A percentile compares a stretch with the other conserved stretches of the same genome.
phyloP scores from a whole-genome alignment of 2,888 invertebrate genomes.

The Leptinotarsa juncta region DNA sequence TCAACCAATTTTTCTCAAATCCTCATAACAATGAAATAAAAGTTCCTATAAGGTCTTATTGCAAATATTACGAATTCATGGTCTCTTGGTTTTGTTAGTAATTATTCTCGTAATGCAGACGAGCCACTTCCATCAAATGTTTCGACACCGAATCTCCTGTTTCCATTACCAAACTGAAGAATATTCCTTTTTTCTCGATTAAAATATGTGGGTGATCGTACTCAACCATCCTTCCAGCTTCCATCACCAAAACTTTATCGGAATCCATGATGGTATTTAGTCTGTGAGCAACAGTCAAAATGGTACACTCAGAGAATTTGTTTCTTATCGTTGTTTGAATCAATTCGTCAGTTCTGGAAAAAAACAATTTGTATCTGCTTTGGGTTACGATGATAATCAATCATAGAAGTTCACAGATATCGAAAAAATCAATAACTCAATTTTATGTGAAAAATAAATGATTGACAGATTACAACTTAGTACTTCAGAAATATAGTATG shows the following conservation, averaged over 20 bases:
- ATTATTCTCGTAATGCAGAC: constrained; percentile 4
- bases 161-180: background rate
- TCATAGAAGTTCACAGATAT: too few species aligned
- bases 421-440: too few species aligned
- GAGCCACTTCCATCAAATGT: constrained; percentile 41
- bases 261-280: too few species aligned
- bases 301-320: background rate
- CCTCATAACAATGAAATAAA: too few species aligned
- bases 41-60: too few species aligned
- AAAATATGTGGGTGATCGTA: constrained; percentile 80
- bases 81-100: too few species aligned
- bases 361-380: background rate
- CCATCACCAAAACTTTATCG: constrained; percentile 70
- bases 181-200: constrained; percentile 65
- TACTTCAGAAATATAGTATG: too few species aligned
- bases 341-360: constrained; percentile 1
- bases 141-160: constrained; percentile 2
- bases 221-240: constrained; percentile 88
- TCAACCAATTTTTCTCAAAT: too few species aligned
- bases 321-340: constrained; percentile 1
- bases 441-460: too few species aligned
- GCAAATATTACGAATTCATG: too few species aligned
- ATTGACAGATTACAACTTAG: too few species aligned
- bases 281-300: background rate
- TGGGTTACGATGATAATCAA: too few species aligned